These are phyloP conservation scores for Coreoperca whiteheadi DNA, from an alignment of 2,113 vertebrate species.

Conservation along the genomic window DNA sequence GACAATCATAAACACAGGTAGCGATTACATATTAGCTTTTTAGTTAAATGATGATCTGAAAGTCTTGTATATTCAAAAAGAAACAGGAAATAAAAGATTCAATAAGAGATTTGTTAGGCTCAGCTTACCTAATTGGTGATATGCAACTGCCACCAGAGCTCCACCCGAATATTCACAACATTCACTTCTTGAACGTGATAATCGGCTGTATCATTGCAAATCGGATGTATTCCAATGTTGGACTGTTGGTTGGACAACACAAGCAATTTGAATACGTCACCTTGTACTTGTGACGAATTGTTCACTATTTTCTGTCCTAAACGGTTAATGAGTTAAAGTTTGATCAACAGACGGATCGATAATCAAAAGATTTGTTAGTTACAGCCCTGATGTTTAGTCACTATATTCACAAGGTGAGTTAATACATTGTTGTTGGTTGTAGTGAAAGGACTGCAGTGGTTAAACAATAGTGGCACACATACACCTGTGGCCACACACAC, in stretches of 20 bases:
- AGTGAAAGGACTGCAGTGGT: not conserved
- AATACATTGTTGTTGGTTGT: not conserved
- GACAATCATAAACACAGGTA: not conserved
- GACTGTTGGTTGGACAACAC: not conserved
- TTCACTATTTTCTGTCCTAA: not conserved
- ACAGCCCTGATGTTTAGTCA: not conserved
- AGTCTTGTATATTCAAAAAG: not conserved
- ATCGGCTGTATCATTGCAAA: not conserved
- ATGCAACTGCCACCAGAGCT: not conserved
- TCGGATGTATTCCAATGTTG: not conserved
- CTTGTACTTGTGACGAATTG: not conserved
- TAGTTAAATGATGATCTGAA: not conserved
- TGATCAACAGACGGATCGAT: not conserved
- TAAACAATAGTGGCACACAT: slow-evolving; percentile 10
- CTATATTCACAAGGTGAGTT: not conserved
- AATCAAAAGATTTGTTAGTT: not conserved
- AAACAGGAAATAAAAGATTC: not conserved
- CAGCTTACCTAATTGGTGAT: not conserved
- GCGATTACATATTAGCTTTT: too few relatives aligned
- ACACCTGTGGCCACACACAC: slow-evolving; percentile 31
- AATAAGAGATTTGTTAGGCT: not conserved
- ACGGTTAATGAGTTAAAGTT: not conserved
- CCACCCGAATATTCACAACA: not conserved
- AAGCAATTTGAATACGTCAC: too few relatives aligned
- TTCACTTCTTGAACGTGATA: not conserved